Conservation (phyloP, 2,888 invertebrate genomes). For the Masnerella sp. region DNA sequence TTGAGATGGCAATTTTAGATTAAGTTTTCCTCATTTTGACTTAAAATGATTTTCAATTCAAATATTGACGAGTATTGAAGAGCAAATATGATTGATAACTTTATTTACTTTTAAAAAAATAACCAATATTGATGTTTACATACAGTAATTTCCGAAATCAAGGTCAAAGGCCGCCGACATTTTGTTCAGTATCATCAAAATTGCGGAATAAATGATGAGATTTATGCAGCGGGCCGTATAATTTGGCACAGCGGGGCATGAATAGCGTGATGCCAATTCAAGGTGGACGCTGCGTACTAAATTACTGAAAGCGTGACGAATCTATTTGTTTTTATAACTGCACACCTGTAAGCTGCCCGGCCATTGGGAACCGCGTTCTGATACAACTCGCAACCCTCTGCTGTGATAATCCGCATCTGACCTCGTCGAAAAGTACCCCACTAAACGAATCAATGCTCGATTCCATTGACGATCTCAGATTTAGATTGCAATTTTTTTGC, state of each 20-base stretch:
- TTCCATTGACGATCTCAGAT: conserved; percentile 7
- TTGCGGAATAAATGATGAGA: conserved; percentile 19
- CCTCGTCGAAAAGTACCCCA: conserved; percentile 2
- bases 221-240: conserved; percentile 27
- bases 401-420: conserved; percentile 18
- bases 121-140: too few relatives aligned
- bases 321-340: conserved; percentile 39
- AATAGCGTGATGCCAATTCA: conserved; percentile 17
- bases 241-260: conserved; percentile 20
- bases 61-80: too few relatives aligned
- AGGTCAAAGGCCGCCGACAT: too few relatives aligned
- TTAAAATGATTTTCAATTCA: too few relatives aligned
- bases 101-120: too few relatives aligned
- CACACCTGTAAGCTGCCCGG: conserved; percentile 25
- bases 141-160: too few relatives aligned
- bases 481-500: background rate
- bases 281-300: conserved; percentile 25
- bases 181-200: conserved; percentile 16
- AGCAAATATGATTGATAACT: too few relatives aligned
- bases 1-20: too few relatives aligned
- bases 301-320: conserved; percentile 36
- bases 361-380: conserved; percentile 1
- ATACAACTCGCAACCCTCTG: conserved; percentile 20
- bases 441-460: conserved; percentile 11
- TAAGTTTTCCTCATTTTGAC: too few relatives aligned